phyloP scores from a whole-genome alignment of 1,140 invertebrate species.

The Drosophila sturtevanti region DNA sequence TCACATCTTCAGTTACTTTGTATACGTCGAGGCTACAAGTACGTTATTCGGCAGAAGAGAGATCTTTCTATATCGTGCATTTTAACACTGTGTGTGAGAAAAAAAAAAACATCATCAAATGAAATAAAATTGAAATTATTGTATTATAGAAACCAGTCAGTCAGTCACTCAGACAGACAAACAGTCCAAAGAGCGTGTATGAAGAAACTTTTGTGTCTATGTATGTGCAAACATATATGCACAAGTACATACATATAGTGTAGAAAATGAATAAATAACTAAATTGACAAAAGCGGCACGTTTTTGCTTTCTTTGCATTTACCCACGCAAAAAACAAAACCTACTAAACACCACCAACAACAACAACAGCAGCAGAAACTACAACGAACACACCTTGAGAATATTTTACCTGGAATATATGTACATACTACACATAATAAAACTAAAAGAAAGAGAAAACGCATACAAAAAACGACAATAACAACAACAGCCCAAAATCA shows the following conservation, averaged over 20 bases:
- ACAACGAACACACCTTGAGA: slow-evolving; percentile 20
- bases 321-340: slow-evolving; percentile 45
- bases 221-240: background rate
- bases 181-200: background rate
- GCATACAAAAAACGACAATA: too few relatives aligned
- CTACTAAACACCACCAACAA: background rate
- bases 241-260: slow-evolving; percentile 31
- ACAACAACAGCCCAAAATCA: too few relatives aligned
- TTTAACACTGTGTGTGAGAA: slow-evolving; percentile 8
- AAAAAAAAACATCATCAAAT: background rate
- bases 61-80: background rate
- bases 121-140: slow-evolving; percentile 12
- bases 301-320: slow-evolving; percentile 69
- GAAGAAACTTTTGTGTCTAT: background rate
- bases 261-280: slow-evolving; percentile 62
- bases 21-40: slow-evolving; percentile 64
- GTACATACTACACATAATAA: background rate
- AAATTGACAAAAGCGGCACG: slow-evolving; percentile 71
- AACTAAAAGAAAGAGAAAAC: background rate
- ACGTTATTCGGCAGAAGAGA: slow-evolving; percentile 25
- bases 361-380: too few relatives aligned
- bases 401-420: background rate
- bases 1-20: slow-evolving; percentile 63
- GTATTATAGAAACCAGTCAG: slow-evolving; percentile 3
- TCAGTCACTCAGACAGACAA: background rate